Base-by-base conservation (phyloP, 2,797 vertebrate species). In the Neoniphon sammara region DNA sequence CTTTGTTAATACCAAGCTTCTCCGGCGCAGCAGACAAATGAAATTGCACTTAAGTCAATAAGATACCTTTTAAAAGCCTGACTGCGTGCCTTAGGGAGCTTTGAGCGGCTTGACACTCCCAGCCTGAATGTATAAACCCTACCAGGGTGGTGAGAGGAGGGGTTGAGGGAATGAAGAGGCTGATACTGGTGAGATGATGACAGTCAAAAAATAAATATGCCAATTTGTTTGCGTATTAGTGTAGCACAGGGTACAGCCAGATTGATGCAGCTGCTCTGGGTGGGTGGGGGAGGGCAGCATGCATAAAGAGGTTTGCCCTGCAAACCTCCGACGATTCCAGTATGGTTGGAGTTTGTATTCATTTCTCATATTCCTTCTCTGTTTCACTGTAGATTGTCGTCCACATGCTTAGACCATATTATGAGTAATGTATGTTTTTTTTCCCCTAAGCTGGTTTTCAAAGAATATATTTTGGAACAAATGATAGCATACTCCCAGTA, bases 181-280 rank as follows among this genome's bases (percentile, higher is more conserved):
- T 59, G 75, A 81, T 82, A 30, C 85, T 66, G 0, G 12, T n/a
- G 10, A 73, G 67, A 75, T 75, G 76, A 77, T 82, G 85, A 90
- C 82, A 73, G 69, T 21, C 56, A 73, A 66, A 82, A 77, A 87
- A 81, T 78, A 88, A 88, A 86, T 83, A 84, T 82, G 81, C 86
- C 85, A 85, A 71, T 91, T 82, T 88, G 77, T 87, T 74, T 59
- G 70, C 55, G 82, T 82, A 81, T 89, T 85, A 85, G 80, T 77
- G 64, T 61, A 39, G 74, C 49, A 55, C 50, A 82, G 61, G 39
- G 58, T 78, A 89, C 90, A 91, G 75, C 70, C 73, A 86, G 87
- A 91, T 86, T 84, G 88, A 91, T 92, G 82, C 77, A 80, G 87
- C 78, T 55, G 54, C 64, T 72, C 56, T 77, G 72, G 72, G n/a